Conservation (phyloP, 2,797 vertebrate genomes). For the Fringilla coelebs region DNA sequence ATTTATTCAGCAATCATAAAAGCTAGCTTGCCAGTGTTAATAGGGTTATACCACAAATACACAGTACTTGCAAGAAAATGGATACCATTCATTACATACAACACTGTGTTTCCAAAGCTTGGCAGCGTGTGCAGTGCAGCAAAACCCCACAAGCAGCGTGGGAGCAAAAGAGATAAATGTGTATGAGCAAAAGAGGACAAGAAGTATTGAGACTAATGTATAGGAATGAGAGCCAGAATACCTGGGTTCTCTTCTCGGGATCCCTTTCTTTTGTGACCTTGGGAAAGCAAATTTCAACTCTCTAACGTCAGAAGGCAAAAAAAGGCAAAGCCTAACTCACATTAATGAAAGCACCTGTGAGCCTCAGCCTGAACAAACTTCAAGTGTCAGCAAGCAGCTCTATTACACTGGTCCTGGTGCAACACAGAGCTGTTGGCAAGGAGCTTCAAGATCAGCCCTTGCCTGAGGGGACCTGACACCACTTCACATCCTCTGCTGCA, state of each 20-base stretch:
- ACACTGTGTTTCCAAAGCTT: not conserved
- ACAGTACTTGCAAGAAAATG: not conserved
- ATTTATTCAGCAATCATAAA: constrained; percentile 26
- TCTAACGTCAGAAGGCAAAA: not conserved
- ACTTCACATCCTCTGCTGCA: not conserved
- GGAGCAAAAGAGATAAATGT: not conserved
- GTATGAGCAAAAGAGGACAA: not conserved
- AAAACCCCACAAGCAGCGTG: not conserved
- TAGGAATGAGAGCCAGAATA: not conserved
- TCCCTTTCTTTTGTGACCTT: not conserved
- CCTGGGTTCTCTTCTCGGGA: not conserved
- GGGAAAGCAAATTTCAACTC: not conserved
- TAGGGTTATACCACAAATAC: not conserved
- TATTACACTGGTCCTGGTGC: not conserved
- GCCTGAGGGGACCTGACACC: not conserved
- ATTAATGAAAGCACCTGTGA: not conserved
- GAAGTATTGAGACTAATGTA: not conserved
- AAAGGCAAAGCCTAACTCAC: not conserved
- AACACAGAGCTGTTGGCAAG: not conserved
- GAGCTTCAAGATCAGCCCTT: not conserved
- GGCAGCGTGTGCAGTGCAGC: not conserved
- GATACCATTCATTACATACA: not conserved
- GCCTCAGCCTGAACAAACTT: not conserved
- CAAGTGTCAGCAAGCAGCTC: not conserved
- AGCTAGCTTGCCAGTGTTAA: not conserved